These are phyloP conservation scores for Plotosus lineatus DNA, from an alignment of 2,113 vertebrate species.

Conservation along the genomic window DNA sequence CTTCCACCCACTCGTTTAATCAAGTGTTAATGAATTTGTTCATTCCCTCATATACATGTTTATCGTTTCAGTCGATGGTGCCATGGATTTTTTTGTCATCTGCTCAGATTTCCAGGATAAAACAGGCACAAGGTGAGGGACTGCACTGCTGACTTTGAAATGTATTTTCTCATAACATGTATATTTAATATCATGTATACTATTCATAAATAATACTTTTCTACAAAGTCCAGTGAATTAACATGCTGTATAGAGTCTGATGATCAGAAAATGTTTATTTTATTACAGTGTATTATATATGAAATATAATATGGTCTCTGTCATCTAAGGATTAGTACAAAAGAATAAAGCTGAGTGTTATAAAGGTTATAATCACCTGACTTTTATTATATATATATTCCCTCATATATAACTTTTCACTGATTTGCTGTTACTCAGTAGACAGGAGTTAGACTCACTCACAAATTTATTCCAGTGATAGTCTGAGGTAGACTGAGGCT, in stretches of 20 bases:
- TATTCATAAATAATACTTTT: background rate
- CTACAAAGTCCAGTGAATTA: background rate
- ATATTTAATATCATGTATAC: background rate
- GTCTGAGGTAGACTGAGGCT: background rate
- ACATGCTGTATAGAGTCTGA: background rate
- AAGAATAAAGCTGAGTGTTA: conserved; percentile 15
- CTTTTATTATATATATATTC: conserved; percentile 24
- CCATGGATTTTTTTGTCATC: conserved; percentile 7
- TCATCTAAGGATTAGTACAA: conserved; percentile 2
- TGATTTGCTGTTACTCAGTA: background rate
- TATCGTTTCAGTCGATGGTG: conserved; percentile 6
- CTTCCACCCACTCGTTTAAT: background rate
- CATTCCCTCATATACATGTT: conserved; percentile 9
- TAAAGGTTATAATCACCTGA: background rate
- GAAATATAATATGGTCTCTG: background rate
- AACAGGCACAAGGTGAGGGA: background rate
- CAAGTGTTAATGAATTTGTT: background rate
- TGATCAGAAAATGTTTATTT: background rate
- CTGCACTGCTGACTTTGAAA: background rate
- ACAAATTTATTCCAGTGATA: too few relatives aligned
- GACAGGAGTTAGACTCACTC: background rate
- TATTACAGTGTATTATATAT: background rate
- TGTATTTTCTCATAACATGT: background rate
- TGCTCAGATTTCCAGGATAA: background rate
- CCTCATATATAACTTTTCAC: too few relatives aligned